Conservation (phyloP, 1,140 invertebrate species). For the Coenobita brevimanus region DNA sequence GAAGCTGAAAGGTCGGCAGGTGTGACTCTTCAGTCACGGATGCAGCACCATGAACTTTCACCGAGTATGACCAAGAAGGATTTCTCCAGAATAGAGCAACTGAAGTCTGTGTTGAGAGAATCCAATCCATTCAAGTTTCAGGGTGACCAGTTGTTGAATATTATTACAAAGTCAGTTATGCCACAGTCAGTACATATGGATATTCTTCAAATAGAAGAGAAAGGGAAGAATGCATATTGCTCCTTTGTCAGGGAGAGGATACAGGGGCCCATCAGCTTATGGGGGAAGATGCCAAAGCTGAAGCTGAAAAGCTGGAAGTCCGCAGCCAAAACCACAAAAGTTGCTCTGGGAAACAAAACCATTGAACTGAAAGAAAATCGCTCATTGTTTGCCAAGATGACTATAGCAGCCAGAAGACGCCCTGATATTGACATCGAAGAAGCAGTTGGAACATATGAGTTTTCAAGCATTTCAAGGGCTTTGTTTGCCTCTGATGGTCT, state of each 20-base stretch:
- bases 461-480: too few relatives aligned
- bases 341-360: neutral
- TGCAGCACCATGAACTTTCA: neutral
- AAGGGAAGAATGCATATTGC: neutral
- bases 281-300: neutral
- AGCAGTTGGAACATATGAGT: too few relatives aligned
- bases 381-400: neutral
- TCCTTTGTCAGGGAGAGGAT: constrained; percentile 5
- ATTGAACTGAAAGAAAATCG: constrained; percentile 4
- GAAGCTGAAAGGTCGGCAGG: neutral
- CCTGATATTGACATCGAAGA: neutral
- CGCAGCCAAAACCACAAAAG: neutral
- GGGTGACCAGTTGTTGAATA: neutral
- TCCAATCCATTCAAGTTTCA: neutral
- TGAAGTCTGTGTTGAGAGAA: neutral
- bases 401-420: neutral
- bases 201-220: neutral
- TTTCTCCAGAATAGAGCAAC: neutral
- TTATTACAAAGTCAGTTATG: neutral
- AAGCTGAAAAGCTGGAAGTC: neutral
- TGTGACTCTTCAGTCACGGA: neutral
- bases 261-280: neutral
- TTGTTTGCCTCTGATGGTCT: too few relatives aligned
- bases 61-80: neutral
- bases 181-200: neutral